Evolutionary conservation across 2,113 vertebrate genomes (phyloP), one percentile per base, ranked within the genome.

Genomic region (Melanotaenia duboulayi): DNA sequence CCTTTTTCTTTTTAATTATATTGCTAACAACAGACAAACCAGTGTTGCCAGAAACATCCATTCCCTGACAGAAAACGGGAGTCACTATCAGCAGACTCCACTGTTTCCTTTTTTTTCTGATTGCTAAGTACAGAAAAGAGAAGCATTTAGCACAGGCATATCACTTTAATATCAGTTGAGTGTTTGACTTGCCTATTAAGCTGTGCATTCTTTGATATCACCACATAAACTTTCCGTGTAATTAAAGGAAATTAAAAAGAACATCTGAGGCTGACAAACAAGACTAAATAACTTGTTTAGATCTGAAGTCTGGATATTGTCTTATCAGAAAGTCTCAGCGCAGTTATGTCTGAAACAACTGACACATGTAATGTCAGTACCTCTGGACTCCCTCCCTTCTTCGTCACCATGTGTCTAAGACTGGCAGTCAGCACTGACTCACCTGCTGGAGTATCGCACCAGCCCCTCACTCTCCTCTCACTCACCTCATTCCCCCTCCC

Each of bases 401-500:
- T 76, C 7, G 35, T 84, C 77, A 74, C 74, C 50, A 1, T 75
- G 32, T 87, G 75, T 86, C 24, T 54, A 73, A 89, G 74, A 84
- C n/a, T 59, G 11, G 52, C 28, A 65, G 72, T 69, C 68, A 54
- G 59, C 65, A 9, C 84, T 91, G 89, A 92, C 87, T 91, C 91
- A 90, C 89, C 88, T 91, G 81, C 69, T 40, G 65, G 71, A 83
- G 71, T 82, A 86, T 81, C 68, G 11, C 65, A 76, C 70, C 76
- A 59, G 66, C 66, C 86, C 82, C 81, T 63, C 17, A 44, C 73
- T 78, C 87, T 71, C 68, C 81, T 78, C 85, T 82, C 83, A 71
- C 82, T 87, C 85, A 90, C 83, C 82, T 85, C 80, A 74, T 84
- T 84, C 85, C 82, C 28, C 84, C 86, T 84, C 83, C 83, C 85